Conservation (phyloP, 2,888 invertebrate genomes). For the Trichogramma dendrolimi region DNA sequence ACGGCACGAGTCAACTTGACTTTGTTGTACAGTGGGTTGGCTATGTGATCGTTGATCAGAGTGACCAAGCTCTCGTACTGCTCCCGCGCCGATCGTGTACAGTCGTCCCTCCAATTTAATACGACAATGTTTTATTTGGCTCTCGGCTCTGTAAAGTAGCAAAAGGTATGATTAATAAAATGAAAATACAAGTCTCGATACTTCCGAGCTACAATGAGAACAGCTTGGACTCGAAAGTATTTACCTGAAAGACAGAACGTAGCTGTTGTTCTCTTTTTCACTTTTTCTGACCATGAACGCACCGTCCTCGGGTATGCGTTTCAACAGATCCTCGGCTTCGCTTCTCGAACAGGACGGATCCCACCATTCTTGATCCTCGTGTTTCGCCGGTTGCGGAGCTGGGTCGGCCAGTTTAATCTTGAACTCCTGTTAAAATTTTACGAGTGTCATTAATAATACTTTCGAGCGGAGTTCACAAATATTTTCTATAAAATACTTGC, state of each 20-base stretch:
- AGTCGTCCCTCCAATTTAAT: slow-evolving; percentile 88
- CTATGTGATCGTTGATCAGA: slow-evolving; percentile 86
- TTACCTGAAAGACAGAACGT: slow-evolving; percentile 90
- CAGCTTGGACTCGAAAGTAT: slow-evolving; percentile 7
- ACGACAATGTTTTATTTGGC: slow-evolving; percentile 94
- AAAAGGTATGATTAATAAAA: slow-evolving; percentile 5
- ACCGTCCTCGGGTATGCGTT: slow-evolving; percentile 80
- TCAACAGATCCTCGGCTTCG: slow-evolving; percentile 84
- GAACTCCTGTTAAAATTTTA: slow-evolving; percentile 63
- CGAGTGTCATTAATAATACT: too few relatives aligned
- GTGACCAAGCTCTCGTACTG: slow-evolving; percentile 96
- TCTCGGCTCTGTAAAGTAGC: slow-evolving; percentile 67
- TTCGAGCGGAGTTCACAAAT: too few relatives aligned
- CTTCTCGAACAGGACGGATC: slow-evolving; percentile 74
- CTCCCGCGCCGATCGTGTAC: slow-evolving; percentile 84
- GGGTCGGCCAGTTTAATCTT: slow-evolving; percentile 82
- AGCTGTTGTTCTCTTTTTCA: slow-evolving; percentile 79
- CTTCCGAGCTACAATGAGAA: too few relatives aligned
- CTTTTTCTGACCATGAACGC: slow-evolving; percentile 92
- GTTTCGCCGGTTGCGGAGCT: slow-evolving; percentile 91
- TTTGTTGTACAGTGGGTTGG: slow-evolving; percentile 84
- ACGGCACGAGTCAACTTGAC: slow-evolving; percentile 83
- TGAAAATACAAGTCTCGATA: not conserved
- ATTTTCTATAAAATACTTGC: too few relatives aligned
- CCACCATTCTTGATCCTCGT: slow-evolving; percentile 92